phyloP scores from a whole-genome alignment of 2,113 vertebrate species.

The Pomatorhinus ruficollis region DNA sequence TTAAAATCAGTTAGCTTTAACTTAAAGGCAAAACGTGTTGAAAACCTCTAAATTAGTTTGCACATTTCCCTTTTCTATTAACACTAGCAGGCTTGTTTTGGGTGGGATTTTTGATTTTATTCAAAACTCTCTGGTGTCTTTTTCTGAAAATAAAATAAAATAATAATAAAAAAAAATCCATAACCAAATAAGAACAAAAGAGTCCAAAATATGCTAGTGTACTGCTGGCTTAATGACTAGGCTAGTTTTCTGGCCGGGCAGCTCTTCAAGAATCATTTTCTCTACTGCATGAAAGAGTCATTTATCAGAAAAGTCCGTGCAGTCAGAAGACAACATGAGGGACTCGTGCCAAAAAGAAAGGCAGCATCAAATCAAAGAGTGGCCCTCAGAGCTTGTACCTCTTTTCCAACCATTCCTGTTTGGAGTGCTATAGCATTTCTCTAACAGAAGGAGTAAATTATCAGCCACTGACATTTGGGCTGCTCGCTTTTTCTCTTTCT shows the following conservation, averaged over 20 bases:
- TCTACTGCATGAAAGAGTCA: neutral
- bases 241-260: neutral
- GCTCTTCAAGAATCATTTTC: neutral
- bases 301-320: neutral
- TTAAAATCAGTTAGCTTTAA: neutral
- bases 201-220: neutral
- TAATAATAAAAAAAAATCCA: neutral
- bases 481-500: neutral
- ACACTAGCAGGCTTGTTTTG: neutral
- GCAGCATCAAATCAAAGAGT: neutral
- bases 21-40: neutral
- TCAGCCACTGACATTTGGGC: neutral
- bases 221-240: neutral
- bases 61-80: neutral
- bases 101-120: neutral
- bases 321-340: neutral
- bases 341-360: neutral
- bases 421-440: neutral
- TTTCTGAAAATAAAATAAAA: neutral
- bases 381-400: neutral
- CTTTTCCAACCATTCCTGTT: neutral
- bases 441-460: neutral
- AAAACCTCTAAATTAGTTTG: neutral
- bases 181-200: neutral
- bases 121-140: neutral